Evolutionary conservation across 2,797 vertebrate species (phyloP), one percentile per base, ranked within the genome.

Genomic region (Monodelphis domestica): DNA sequence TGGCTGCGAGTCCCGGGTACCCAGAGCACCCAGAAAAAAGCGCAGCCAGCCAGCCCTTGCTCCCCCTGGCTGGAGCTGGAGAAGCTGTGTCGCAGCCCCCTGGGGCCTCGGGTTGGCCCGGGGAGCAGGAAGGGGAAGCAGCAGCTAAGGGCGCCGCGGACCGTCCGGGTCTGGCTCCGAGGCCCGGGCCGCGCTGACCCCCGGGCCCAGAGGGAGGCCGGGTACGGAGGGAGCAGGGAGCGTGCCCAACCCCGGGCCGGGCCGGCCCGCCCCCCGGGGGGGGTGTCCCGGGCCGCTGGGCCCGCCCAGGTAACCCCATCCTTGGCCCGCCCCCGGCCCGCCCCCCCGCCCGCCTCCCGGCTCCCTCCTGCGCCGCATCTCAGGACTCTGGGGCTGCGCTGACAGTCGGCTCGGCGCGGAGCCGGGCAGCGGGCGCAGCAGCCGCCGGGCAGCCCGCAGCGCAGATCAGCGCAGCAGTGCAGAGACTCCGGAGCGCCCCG

Each of bases 281-380:
- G 98, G 98, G 96, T 98, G 98, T 98, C 98, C 97, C 96, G 96
- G 95, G 70, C 96, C 91, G 93, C 96, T 96, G 95, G 97, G 94
- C 97, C 98, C 98, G 98, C 98, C 98, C 98, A 98, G 97, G 97
- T 95, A 97, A 97, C 97, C 97, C 97, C 98, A 97, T 97, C 97
- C 97, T 94, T 97, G 97, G 97, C 97, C 98, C 97, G 98, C 97
- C 97, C 97, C 97, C 51, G 93, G 94, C 95, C 96, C 95, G 96
- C 96, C 97, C 97, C 96, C 97, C 98, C 94, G 90, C 94, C 95
- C 87, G 93, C 91, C 95, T 88, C 88, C 89, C 94, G 95, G 93
- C 96, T 92, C 90, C 87, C 90, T 93, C 95, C 94, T 90, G 96
- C 95, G 96, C 97, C 97, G 94, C 97, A 95, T 96, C 98, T 96